phyloP scores from a whole-genome alignment of 2,888 invertebrate species.

The Drosophila mayaguana region DNA sequence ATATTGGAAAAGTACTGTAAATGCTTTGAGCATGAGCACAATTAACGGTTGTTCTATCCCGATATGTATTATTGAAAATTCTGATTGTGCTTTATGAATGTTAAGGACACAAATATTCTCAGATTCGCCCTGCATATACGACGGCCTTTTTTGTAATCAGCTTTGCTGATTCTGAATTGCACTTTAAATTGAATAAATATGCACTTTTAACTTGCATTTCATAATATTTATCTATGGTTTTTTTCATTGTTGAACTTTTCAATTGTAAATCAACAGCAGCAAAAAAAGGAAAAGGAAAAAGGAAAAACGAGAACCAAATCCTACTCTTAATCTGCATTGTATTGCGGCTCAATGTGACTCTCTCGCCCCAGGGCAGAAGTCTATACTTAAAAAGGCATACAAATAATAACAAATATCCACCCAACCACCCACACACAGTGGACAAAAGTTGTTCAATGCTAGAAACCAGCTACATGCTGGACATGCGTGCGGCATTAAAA shows the following conservation, averaged over 20 bases:
- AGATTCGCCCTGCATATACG: neutral
- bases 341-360: constrained; percentile 60
- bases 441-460: constrained; percentile 17
- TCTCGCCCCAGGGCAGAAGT: constrained; percentile 40
- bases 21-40: neutral
- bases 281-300: neutral
- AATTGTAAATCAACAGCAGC: constrained; percentile 43
- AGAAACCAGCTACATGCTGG: constrained; percentile 31
- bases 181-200: constrained; percentile 50
- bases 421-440: constrained; percentile 31
- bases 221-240: constrained; percentile 58
- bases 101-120: neutral
- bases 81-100: neutral
- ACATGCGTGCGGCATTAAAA: constrained; percentile 64
- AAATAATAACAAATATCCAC: constrained; percentile 60
- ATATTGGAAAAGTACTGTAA: neutral
- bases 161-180: constrained; percentile 32
- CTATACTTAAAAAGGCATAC: constrained; percentile 64
- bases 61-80: neutral
- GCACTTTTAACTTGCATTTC: constrained; percentile 32
- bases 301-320: constrained; percentile 34
- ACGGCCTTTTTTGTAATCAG: constrained; percentile 8
- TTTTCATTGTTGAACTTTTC: constrained; percentile 55
- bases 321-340: constrained; percentile 68
- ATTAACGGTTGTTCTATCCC: neutral